These are phyloP conservation scores for Achatina immaculata DNA, from an alignment of 1,140 invertebrate genomes.

Conservation along the genomic window DNA sequence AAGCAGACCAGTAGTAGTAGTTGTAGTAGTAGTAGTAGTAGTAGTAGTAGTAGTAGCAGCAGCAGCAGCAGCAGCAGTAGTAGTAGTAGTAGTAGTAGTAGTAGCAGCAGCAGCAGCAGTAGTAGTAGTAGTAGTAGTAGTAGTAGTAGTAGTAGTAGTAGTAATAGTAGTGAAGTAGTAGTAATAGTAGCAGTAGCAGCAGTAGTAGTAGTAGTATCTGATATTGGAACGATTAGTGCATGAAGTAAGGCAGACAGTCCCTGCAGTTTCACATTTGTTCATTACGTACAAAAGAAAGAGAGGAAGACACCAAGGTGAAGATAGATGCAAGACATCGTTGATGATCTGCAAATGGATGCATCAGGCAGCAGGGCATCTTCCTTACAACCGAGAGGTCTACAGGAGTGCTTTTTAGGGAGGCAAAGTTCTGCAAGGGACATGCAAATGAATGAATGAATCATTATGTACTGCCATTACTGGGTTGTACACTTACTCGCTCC, in stretches of 20 bases:
- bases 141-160: conserved; percentile 2
- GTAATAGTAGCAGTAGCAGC: not conserved
- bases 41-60: conserved; percentile 9
- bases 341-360: too few species aligned
- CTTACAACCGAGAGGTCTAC: too few species aligned
- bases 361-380: too few species aligned
- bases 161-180: not conserved
- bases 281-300: too few species aligned
- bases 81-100: conserved; percentile 8
- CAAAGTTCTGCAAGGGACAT: too few species aligned
- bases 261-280: not conserved
- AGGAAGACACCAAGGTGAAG: too few species aligned
- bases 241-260: not conserved
- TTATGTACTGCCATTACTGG: too few species aligned
- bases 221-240: not conserved
- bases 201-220: not conserved
- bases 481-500: too few species aligned
- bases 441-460: too few species aligned
- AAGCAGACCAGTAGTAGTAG: too few species aligned
- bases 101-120: not conserved
- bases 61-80: conserved; percentile 9
- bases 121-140: conserved; percentile 5
- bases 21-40: conserved; percentile 19
- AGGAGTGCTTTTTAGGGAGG: too few species aligned
- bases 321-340: too few species aligned